Base-by-base conservation (phyloP, 2,797 vertebrate genomes). In the Helostoma temminkii region DNA sequence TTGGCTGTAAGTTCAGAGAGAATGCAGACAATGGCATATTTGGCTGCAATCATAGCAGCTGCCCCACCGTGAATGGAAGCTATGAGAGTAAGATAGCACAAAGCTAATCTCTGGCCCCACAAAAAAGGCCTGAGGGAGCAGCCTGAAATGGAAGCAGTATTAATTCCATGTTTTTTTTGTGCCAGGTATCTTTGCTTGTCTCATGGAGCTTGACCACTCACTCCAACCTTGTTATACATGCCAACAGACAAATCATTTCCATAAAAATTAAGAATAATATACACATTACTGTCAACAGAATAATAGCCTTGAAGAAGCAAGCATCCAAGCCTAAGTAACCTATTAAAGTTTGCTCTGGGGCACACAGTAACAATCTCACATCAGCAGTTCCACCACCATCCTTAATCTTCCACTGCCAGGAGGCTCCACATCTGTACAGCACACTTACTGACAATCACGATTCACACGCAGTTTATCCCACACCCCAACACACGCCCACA, bases 21-120 rank as follows among this genome's bases (percentile, higher is more conserved):
- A 91, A 71, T 90, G 85, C 88, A 89, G 85, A 90, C 84, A 88
- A 82, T 88, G 83, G 88, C 87, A 85, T 65, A 87, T 88, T 91
- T 87, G 81, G 74, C 78, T 73, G 59, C 83, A 86, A 83, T 86
- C 80, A 79, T 21, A 52, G 74, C 83, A 57, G 25, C 66, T 61
- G 59, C 70, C 78, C 55, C 69, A 64, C 61, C 43, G 59, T 55
- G 71, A 90, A 81, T 62, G 63, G 72, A 75, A 78, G 88, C 84
- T 74, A 60, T 71, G 88, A 85, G 89, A 84, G 71, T 78, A 58
- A 48, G 70, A 83, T 66, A 70, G 76, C 86, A 76, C 89, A 86
- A 59, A 90, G 84, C 86, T 86, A 85, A 91, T 91, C 84, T 88
- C 55, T 82, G 74, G 75, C 62, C 68, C 78, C 28, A 37, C 71